Conservation (phyloP, 2,797 vertebrate genomes). For the Sebastes paucispinis region DNA sequence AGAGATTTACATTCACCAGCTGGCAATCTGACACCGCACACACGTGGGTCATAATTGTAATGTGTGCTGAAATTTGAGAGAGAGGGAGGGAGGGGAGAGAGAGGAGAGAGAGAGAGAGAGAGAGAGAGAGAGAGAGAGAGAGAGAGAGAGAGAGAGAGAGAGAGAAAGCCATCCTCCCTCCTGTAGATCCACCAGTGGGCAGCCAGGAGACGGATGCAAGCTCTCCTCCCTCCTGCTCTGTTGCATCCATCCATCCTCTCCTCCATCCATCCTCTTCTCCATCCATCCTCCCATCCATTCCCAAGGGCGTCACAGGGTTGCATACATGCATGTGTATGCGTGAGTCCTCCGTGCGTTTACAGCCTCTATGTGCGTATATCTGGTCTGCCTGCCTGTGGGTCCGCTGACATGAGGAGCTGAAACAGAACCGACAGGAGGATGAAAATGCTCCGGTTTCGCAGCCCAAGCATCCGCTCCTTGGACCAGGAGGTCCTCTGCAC, state of each 20-base stretch:
- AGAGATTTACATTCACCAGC: background rate
- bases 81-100: background rate
- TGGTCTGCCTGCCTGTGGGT: constrained; percentile 42
- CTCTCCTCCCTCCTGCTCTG: constrained; percentile 52
- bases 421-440: constrained; percentile 83
- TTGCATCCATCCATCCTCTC: constrained; percentile 60
- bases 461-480: constrained; percentile 93
- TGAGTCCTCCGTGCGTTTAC: background rate
- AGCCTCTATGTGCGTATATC: constrained; percentile 3
- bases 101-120: constrained; percentile 11
- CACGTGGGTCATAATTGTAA: background rate
- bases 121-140: background rate
- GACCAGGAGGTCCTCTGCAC: constrained; percentile 93
- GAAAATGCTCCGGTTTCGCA: constrained; percentile 98
- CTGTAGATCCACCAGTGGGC: constrained; percentile 43
- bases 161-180: constrained; percentile 26
- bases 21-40: background rate
- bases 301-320: constrained; percentile 55
- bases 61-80: background rate
- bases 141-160: constrained; percentile 15
- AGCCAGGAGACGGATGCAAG: constrained; percentile 61
- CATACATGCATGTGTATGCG: constrained; percentile 36
- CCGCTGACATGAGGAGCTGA: constrained; percentile 76
- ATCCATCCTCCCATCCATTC: constrained; percentile 40
- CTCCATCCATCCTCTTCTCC: constrained; percentile 44